Conservation (phyloP, 2,888 invertebrate species). For the Ctenicera cuprea region DNA sequence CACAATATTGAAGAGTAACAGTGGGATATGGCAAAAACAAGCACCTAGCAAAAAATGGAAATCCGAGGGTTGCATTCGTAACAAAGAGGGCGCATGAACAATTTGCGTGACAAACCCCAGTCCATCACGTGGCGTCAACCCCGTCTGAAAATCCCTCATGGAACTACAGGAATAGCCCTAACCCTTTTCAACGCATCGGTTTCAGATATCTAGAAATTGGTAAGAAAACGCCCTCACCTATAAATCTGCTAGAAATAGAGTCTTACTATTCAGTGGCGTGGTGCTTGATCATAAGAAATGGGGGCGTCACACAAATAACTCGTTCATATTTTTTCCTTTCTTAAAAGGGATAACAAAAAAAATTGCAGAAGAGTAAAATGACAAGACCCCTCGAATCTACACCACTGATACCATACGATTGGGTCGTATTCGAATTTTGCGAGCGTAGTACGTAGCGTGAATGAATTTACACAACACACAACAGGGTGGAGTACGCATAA, state of each 20-base stretch:
- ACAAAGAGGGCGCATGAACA: constrained; percentile 54
- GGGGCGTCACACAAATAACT: too few species aligned
- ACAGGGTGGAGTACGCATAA: constrained; percentile 8
- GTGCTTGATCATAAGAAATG: too few species aligned
- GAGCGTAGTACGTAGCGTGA: constrained; percentile 2
- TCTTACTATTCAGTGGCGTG: too few species aligned
- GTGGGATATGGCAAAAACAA: constrained; percentile 2
- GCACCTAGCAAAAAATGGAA: constrained; percentile 22
- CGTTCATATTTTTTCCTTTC: too few species aligned
- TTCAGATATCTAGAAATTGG: constrained; percentile 23
- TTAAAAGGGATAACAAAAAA: too few species aligned
- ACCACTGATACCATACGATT: too few species aligned
- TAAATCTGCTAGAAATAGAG: background rate
- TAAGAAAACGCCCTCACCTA: background rate
- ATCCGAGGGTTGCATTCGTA: constrained; percentile 39
- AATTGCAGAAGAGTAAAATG: too few species aligned
- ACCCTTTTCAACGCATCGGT: constrained; percentile 43
- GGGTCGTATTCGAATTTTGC: background rate
- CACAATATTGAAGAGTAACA: background rate
- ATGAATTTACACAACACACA: constrained; percentile 11
- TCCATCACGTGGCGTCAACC: constrained; percentile 58
- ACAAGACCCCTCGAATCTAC: too few species aligned
- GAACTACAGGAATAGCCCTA: constrained; percentile 42
- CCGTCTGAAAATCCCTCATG: constrained; percentile 49
- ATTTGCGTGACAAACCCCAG: constrained; percentile 56